phyloP scores from a whole-genome alignment of 2,888 invertebrate genomes.

The Philhelius pedissequus region DNA sequence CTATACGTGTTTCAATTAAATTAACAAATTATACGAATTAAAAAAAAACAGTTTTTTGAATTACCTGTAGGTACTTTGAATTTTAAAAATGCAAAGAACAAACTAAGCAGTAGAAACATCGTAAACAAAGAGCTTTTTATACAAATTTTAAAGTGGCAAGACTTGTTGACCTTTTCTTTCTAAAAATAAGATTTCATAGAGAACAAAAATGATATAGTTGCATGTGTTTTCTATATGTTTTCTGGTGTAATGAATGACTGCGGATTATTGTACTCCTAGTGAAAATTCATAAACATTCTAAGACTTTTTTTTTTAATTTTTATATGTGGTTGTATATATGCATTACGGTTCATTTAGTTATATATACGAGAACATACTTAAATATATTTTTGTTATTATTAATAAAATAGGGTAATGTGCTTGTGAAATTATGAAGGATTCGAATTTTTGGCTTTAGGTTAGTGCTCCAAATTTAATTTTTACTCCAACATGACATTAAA shows the following conservation, averaged over 20 bases:
- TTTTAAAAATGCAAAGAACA: background rate
- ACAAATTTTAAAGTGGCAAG: background rate
- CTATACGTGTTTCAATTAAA: conserved; percentile 56
- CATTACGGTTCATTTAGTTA: background rate
- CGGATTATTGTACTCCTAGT: conserved; percentile 36
- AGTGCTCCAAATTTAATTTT: no score
- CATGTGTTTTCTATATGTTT: background rate
- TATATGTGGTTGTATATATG: background rate
- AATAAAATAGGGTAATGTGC: no score
- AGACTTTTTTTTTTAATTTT: background rate
- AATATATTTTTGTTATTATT: no score
- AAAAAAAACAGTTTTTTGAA: conserved; percentile 36
- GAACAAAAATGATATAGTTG: background rate
- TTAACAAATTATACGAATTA: conserved; percentile 60
- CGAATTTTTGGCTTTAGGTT: no score
- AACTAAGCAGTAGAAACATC: background rate
- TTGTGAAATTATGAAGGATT: no score
- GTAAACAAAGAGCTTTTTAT: background rate
- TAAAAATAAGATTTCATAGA: background rate
- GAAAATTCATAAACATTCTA: conserved; percentile 45
- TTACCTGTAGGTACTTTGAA: conserved; percentile 7
- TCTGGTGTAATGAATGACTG: conserved; percentile 45
- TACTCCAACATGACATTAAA: no score
- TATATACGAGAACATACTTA: no score
- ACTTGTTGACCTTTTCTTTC: conserved; percentile 15